These are phyloP conservation scores for Oreochromis spilurus DNA, from an alignment of 2,113 vertebrate species.

Conservation along the genomic window DNA sequence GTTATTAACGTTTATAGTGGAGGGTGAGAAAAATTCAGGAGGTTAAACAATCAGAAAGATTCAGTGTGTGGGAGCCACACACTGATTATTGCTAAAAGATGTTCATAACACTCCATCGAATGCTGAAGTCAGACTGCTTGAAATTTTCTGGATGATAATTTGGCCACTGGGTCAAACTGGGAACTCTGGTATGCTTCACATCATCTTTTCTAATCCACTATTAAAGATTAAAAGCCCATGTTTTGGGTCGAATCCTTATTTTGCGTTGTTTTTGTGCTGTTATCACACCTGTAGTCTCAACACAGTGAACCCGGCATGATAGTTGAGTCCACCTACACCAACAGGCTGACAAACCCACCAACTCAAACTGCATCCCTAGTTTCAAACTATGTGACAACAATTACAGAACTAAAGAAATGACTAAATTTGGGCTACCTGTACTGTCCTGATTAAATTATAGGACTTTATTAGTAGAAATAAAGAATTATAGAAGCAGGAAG, in stretches of 20 bases:
- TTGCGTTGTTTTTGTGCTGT: background rate
- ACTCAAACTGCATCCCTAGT: background rate
- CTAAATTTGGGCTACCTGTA: accelerated
- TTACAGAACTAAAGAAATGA: background rate
- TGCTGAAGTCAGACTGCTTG: background rate
- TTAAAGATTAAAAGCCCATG: background rate
- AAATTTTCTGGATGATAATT: background rate
- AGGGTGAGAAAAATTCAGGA: accelerated
- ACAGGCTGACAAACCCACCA: background rate
- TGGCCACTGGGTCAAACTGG: background rate
- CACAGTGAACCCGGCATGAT: background rate
- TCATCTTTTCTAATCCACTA: background rate
- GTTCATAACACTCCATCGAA: background rate
- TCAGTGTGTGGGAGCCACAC: accelerated
- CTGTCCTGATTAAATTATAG: background rate
- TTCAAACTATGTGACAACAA: background rate
- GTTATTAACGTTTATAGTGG: background rate
- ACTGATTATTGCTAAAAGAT: background rate
- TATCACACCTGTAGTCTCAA: background rate
- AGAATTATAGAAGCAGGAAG: background rate
- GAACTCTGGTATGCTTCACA: accelerated
- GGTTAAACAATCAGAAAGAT: background rate
- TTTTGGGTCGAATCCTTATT: accelerated
- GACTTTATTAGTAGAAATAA: background rate
- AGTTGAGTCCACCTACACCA: accelerated